phyloP scores from a whole-genome alignment of 2,888 invertebrate genomes.

The Tryphoninae sp. region DNA sequence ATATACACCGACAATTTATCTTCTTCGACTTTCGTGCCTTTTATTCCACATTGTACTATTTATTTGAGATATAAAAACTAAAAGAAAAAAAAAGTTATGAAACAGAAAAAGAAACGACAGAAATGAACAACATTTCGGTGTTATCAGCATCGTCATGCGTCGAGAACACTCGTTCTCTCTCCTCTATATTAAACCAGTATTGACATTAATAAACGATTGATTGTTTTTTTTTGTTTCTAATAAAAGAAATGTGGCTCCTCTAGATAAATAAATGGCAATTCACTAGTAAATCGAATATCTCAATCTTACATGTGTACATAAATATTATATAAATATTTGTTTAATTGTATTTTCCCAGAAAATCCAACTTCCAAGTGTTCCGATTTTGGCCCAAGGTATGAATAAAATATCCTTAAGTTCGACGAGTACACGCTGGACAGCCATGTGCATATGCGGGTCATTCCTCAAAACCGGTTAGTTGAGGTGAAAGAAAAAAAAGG shows the following conservation, averaged over 20 bases:
- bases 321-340: background rate
- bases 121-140: conserved; percentile 63
- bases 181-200: conserved; percentile 72
- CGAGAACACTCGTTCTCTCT: conserved; percentile 62
- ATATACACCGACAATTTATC: conserved; percentile 54
- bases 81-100: conserved; percentile 54
- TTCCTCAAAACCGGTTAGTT: conserved; percentile 52
- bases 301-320: background rate
- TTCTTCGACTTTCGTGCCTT: conserved; percentile 78
- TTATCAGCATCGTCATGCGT: conserved; percentile 54
- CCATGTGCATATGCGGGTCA: conserved; percentile 30
- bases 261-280: conserved; percentile 78
- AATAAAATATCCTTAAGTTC: conserved; percentile 14
- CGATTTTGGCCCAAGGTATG: conserved; percentile 14
- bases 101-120: conserved; percentile 63
- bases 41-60: conserved; percentile 77
- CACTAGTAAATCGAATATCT: conserved; percentile 57
- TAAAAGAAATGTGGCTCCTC: conserved; percentile 77
- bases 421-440: conserved; percentile 12
- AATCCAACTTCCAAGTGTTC: background rate
- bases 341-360: conserved; percentile 13
- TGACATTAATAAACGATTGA: conserved; percentile 71
- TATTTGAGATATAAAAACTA: conserved; percentile 65
- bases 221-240: conserved; percentile 66
- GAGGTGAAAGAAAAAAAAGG: conserved; percentile 3